A percentile compares a stretch with the other conserved stretches of the same genome.
These are phyloP conservation scores for Trididemnum clinides DNA, from an alignment of 23 tunicate species.

Conservation along the genomic window DNA sequence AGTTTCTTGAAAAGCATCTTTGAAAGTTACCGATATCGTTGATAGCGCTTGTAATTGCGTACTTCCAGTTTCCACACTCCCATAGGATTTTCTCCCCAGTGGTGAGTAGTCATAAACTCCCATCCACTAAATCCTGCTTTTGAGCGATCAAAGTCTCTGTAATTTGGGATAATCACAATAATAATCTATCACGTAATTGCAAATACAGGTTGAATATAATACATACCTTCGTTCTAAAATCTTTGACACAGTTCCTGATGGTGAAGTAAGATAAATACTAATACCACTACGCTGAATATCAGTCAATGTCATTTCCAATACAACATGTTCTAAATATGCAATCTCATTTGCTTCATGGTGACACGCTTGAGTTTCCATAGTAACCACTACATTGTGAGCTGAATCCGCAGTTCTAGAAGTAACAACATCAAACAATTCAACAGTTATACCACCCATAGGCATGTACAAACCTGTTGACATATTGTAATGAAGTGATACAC, in stretches of 20 bases:
- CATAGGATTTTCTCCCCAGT: slow-evolving; percentile 98
- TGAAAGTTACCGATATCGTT: background rate
- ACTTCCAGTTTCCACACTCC: slow-evolving; percentile 87
- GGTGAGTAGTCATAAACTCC: slow-evolving; percentile 99
- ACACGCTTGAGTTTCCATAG: slow-evolving; percentile 74
- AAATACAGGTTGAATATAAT: background rate
- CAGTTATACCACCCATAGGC: no score
- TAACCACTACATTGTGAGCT: no score
- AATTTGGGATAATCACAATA: slow-evolving; percentile 1
- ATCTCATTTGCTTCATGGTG: slow-evolving; percentile 57
- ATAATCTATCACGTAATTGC: background rate
- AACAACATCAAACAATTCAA: no score
- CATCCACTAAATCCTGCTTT: slow-evolving; percentile 74
- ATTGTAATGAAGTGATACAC: no score
- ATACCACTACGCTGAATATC: slow-evolving; percentile 78
- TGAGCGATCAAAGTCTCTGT: slow-evolving; percentile 71
- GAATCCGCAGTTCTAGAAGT: no score
- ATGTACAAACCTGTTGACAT: no score
- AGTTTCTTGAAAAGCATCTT: background rate
- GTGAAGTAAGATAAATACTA: slow-evolving; percentile 75
- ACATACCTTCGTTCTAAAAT: slow-evolving; percentile 77
- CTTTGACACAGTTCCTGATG: slow-evolving; percentile 85
- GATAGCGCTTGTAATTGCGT: slow-evolving; percentile 15
- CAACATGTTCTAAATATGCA: slow-evolving; percentile 85
- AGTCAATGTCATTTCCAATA: slow-evolving; percentile 60